Evolutionary conservation across 1,140 invertebrate species (phyloP), one percentile per base, ranked within the genome.

Genomic region (Drosophila varians): DNA sequence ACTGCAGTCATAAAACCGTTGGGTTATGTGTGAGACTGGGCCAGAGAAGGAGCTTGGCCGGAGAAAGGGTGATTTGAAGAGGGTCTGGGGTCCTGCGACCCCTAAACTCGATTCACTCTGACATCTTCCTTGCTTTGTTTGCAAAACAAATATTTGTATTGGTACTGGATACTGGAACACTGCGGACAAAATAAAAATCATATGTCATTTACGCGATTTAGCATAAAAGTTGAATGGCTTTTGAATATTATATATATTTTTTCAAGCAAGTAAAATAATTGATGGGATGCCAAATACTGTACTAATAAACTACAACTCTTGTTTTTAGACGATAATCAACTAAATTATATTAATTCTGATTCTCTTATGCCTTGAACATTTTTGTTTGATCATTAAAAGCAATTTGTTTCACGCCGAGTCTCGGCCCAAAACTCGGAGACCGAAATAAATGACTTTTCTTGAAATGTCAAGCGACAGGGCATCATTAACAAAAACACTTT

Each of bases 1-100:
- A 87, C 82, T 87, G 82, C 82, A 87, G 82, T 87, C 82, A 87
- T 87, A 87, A 87, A 87, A 87, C 66, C 79, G 66, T 61, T 86
- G 79, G 58, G 47, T 77, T 75, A 75, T 70, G 52, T 56, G 45
- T 40, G 40, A 26, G 19, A 28, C 43, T 42, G 21, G 19, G 38
- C 25, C 26, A n/a, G 14, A 14, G 36, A n/a, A 14, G 36, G n/a
- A 4, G 19, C 12, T 18, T 18, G 26, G 2, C 5, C 11, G 34
- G n/a, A 36, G 31, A 25, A 18, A 38, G 40, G 46, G 21, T 34
- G 28, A 19, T n/a, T 43, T 16, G 19, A 2, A 0, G 25, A 19
- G 7, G 31, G 40, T 7, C 4, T 36, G 14, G 38, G 21, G 4
- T 12, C 12, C n/a, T n/a, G 6, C 9, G 65, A 52, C 36, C 68